phyloP scores from a whole-genome alignment of 53 echinoderm and acorn worm species.

The Antedon mediterranea region DNA sequence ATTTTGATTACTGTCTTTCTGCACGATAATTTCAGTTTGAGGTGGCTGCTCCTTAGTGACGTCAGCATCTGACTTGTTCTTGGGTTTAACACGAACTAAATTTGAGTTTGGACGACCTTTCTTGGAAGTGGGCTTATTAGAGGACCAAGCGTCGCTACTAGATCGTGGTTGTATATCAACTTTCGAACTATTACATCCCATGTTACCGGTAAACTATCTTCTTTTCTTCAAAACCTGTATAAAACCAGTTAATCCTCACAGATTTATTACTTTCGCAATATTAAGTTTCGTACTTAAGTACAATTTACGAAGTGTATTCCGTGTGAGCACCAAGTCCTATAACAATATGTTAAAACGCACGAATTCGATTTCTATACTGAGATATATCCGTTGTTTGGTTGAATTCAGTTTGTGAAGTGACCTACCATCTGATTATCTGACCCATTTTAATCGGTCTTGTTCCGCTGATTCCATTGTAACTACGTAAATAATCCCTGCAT shows the following conservation, averaged over 20 bases:
- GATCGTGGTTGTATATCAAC: constrained; percentile 14
- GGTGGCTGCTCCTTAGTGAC: neutral
- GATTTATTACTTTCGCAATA: too few species aligned
- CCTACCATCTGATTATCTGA: neutral
- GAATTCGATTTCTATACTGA: too few species aligned
- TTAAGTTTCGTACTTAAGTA: too few species aligned
- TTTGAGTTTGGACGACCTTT: constrained; percentile 17
- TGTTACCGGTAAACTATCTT: too few species aligned
- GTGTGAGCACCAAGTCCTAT: too few species aligned
- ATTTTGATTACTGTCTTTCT: constrained; percentile 15
- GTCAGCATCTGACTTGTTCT: neutral
- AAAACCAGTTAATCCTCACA: too few species aligned
- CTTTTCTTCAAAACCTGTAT: too few species aligned
- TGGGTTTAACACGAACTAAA: constrained; percentile 18
- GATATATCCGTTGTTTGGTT: neutral
- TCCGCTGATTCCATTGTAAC: neutral
- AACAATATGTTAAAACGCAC: too few species aligned
- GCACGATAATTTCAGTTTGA: constrained; percentile 18
- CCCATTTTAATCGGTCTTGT: neutral
- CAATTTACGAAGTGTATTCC: too few species aligned
- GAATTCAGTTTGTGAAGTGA: neutral
- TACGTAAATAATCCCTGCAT: neutral
- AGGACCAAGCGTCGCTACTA: constrained; percentile 1
- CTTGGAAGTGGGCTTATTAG: constrained; percentile 16
- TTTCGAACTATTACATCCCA: constrained; percentile 50